Percentiles rank a stretch among this genome's conserved stretches.
Evolutionary conservation across 1,140 invertebrate species (phyloP).

Genomic region (Microvelia longipes): DNA sequence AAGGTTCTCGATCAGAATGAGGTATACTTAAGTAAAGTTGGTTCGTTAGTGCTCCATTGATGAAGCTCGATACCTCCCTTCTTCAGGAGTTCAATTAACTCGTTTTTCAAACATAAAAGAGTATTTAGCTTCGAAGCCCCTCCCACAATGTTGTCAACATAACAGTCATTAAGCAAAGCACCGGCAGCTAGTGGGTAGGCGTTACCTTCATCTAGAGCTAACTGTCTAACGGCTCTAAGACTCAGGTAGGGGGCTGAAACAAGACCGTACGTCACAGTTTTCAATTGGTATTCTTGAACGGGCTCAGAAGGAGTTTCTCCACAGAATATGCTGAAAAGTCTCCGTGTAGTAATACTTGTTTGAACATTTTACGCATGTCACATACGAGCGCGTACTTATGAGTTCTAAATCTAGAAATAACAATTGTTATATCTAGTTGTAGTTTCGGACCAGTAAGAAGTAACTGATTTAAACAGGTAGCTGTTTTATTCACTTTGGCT

Average conservation of each 20-base stretch:
- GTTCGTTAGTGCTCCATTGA: conserved; percentile 12
- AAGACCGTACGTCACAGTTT: conserved; percentile 28
- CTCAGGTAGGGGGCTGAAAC: conserved; percentile 26
- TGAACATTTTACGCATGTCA: not conserved
- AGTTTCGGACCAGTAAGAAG: not conserved
- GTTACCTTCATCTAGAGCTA: conserved; percentile 24
- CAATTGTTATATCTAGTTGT: not conserved
- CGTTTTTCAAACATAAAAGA: conserved; percentile 13
- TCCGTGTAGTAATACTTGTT: conserved; percentile 23
- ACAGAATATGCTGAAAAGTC: conserved; percentile 20
- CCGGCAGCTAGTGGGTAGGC: conserved; percentile 19
- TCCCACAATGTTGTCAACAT: conserved; percentile 32
- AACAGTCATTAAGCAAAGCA: conserved; percentile 28
- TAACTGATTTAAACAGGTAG: not conserved
- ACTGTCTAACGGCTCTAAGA: conserved; percentile 24
- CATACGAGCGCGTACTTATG: not conserved
- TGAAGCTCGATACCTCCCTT: conserved; percentile 14
- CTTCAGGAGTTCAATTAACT: conserved; percentile 14
- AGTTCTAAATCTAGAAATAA: not conserved
- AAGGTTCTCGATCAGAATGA: too few species aligned
- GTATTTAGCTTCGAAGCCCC: conserved; percentile 20
- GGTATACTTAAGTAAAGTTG: not conserved
- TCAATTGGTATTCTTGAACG: conserved; percentile 22
- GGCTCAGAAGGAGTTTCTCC: conserved; percentile 11
- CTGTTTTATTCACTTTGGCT: not conserved